A percentile compares a stretch with the other conserved stretches of the same genome.
These are phyloP conservation scores for Chloromyia formosa DNA, from an alignment of 2,888 invertebrate species.

Conservation along the genomic window DNA sequence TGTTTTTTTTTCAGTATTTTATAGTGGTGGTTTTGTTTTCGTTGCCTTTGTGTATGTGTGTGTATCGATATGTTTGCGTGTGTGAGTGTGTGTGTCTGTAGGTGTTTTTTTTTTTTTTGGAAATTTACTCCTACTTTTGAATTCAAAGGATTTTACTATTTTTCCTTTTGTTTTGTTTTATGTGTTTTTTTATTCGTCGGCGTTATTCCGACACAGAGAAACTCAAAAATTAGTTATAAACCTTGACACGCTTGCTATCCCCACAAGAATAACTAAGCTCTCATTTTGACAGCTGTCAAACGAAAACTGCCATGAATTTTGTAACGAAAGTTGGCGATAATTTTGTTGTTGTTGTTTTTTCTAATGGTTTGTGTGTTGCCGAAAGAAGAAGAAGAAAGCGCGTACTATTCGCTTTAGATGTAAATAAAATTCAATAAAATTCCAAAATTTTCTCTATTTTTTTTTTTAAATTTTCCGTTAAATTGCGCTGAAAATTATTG, in stretches of 20 bases:
- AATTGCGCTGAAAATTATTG: neutral
- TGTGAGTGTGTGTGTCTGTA: conserved; percentile 23
- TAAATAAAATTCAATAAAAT: conserved; percentile 26
- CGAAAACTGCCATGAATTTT: too few species aligned
- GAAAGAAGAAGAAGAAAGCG: too few species aligned
- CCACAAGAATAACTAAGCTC: too few species aligned
- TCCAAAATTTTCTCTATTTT: neutral
- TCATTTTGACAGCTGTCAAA: too few species aligned
- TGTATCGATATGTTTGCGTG: conserved; percentile 1
- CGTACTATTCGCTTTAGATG: neutral
- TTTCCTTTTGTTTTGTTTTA: conserved; percentile 13
- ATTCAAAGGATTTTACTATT: too few species aligned
- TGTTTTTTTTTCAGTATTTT: neutral
- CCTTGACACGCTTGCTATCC: too few species aligned
- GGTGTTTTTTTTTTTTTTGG: too few species aligned
- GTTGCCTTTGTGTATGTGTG: conserved; percentile 9
- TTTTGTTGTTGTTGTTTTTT: too few species aligned
- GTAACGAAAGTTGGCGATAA: too few species aligned
- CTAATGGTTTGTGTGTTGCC: too few species aligned
- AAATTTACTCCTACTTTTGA: too few species aligned
- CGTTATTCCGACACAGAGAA: neutral
- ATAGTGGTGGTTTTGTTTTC: conserved; percentile 1
- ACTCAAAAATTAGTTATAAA: too few species aligned
- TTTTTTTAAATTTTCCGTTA: conserved; percentile 34
- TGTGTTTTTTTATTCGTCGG: conserved; percentile 11